Evolutionary conservation across 2,888 invertebrate species (phyloP).

Genomic region (Caenorhabditis zanzibari): DNA sequence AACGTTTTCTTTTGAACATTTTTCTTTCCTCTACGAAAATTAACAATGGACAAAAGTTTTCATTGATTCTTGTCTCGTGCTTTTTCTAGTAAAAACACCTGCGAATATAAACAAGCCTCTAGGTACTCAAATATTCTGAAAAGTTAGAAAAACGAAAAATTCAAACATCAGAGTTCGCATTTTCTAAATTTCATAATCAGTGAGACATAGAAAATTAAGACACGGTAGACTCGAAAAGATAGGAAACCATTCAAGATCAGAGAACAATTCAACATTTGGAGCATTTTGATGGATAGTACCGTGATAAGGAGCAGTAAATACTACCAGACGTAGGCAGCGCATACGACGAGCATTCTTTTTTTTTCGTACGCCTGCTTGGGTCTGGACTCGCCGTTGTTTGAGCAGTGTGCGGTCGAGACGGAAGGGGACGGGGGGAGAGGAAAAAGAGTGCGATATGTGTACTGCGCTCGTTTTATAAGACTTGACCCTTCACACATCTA

Average conservation of each 20-base stretch:
- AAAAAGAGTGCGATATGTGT: slow-evolving; percentile 47
- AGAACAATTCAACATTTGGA: slow-evolving; percentile 23
- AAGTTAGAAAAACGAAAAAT: neutral
- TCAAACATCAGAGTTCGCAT: neutral
- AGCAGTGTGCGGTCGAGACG: slow-evolving; percentile 46
- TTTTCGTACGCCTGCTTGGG: neutral
- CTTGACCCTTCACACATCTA: slow-evolving; percentile 58
- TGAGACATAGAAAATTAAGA: neutral
- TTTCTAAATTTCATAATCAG: slow-evolving; percentile 17
- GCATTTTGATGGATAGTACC: slow-evolving; percentile 18
- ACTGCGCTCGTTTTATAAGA: slow-evolving; percentile 48
- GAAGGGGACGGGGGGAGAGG: slow-evolving; percentile 19
- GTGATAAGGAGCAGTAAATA: slow-evolving; percentile 43
- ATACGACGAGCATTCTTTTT: slow-evolving; percentile 51
- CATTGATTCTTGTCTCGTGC: slow-evolving; percentile 7
- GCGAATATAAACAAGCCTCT: neutral
- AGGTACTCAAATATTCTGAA: neutral
- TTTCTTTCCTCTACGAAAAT: neutral
- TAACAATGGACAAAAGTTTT: slow-evolving; percentile 5
- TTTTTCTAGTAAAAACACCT: slow-evolving; percentile 1
- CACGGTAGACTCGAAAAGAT: neutral
- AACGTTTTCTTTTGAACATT: slow-evolving; percentile 10
- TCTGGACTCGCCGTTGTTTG: slow-evolving; percentile 33
- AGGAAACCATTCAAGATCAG: slow-evolving; percentile 34
- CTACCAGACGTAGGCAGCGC: slow-evolving; percentile 34